These are phyloP conservation scores for Cataglyphis livida DNA, from an alignment of 2,888 invertebrate species.

Conservation along the genomic window DNA sequence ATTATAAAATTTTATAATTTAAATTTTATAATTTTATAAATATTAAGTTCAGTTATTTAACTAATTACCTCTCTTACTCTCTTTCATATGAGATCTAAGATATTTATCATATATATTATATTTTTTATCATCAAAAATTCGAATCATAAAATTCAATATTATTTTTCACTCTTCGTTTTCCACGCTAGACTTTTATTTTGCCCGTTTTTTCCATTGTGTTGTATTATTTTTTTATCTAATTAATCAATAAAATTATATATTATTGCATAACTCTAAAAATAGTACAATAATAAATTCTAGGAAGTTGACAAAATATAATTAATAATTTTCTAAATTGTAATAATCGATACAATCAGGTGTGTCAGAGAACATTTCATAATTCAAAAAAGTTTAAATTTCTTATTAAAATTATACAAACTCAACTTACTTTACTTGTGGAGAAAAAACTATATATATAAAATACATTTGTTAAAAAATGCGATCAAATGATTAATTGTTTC, in stretches of 20 bases:
- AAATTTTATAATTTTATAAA: neutral
- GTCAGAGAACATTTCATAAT: too few relatives aligned
- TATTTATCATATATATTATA: neutral
- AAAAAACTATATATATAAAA: too few relatives aligned
- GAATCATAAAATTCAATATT: neutral
- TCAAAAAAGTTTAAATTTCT: neutral
- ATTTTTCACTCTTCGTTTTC: neutral
- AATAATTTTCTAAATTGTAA: neutral
- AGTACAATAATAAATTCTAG: neutral
- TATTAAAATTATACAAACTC: neutral
- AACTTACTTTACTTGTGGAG: neutral
- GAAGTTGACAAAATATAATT: neutral
- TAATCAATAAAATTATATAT: slow-evolving; percentile 9
- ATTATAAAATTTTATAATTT: neutral
- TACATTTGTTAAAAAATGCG: neutral
- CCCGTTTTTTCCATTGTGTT: too few relatives aligned
- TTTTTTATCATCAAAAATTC: neutral
- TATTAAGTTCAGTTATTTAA: neutral
- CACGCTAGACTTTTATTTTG: too few relatives aligned
- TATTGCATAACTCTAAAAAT: neutral
- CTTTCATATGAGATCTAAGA: neutral
- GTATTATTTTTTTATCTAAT: neutral
- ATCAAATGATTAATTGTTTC: neutral
- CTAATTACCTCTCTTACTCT: neutral
- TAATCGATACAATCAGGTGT: neutral